Conservation (phyloP, 2,113 vertebrate genomes). For the Aptenodytes forsteri region DNA sequence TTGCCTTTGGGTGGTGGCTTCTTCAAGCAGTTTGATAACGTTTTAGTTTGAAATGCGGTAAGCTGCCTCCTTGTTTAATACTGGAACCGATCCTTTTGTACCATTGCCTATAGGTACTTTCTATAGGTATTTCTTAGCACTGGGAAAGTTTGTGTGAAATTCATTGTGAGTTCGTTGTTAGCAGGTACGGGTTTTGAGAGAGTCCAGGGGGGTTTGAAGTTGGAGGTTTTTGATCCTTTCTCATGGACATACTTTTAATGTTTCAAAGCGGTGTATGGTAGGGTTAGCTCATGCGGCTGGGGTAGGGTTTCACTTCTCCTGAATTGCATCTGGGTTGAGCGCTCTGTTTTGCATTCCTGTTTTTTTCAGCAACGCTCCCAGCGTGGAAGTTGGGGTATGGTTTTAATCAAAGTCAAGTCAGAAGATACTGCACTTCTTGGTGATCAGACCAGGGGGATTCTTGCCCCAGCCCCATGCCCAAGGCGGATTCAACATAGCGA, state of each 20-base stretch:
- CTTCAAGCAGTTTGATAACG: background rate
- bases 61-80: background rate
- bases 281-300: background rate
- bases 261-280: background rate
- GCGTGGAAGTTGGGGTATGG: constrained; percentile 46
- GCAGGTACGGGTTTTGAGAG: background rate
- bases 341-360: constrained; percentile 19
- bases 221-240: constrained; percentile 3
- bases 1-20: background rate
- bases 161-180: background rate
- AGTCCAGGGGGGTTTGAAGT: background rate
- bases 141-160: background rate
- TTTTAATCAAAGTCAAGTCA: constrained; percentile 65
- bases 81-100: background rate
- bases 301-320: constrained; percentile 47
- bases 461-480: background rate
- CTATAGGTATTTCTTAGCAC: background rate
- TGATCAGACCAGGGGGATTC: background rate
- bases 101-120: background rate
- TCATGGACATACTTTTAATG: background rate
- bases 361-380: constrained; percentile 30
- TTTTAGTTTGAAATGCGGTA: background rate
- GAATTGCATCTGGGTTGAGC: constrained; percentile 36
- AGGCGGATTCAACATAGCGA: background rate
- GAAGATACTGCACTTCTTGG: background rate